Base-by-base conservation (phyloP, 2,797 vertebrate species). In the Epinephelus awoara region DNA sequence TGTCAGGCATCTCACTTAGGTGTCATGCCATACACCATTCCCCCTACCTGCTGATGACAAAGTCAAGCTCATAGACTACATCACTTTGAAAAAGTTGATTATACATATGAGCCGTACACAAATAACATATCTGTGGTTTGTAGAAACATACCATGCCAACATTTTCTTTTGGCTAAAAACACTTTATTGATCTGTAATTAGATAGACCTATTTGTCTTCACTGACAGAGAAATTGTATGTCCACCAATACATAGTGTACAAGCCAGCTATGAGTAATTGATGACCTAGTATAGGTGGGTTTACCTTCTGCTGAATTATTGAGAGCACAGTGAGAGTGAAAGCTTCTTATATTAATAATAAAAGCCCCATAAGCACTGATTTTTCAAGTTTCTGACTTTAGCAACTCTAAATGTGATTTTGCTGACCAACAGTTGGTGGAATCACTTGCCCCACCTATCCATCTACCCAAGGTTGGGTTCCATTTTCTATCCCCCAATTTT, bases 261-360 rank as follows among this genome's bases (percentile, higher is more conserved):
- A 42, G 40, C 47, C 59, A 51, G 19, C 62, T 63, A 6, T 79
- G 50, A 75, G 21, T 70, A 76, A 72, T 40, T 17, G 6, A 27
- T 76, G 77, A 6, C 34, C 8, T 34, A 72, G 67, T 47, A 57
- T 46, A 52, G 38, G 56, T 51, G 51, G 80, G 38, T 64, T 64
- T 21, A 64, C 50, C 15, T 27, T 61, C 65, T 54, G n/a, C 27
- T 1, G 2, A 65, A 70, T 29, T 61, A 2, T 44, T 34, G 12
- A 81, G 52, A 11, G 23, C 25, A 46, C 7, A 46, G 15, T 51
- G 13, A 25, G 14, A 64, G 2, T 17, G 14, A 42, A 42, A 42
- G 40, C 40, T 42, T 12, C 40, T 12, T 42, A 12, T 42, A 10
- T 10, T 42, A 10, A 42, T 10, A 42, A 42, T 10, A 10, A 10